These are phyloP conservation scores for Centruroides vittatus DNA, from an alignment of 1,140 invertebrate genomes.

Conservation along the genomic window DNA sequence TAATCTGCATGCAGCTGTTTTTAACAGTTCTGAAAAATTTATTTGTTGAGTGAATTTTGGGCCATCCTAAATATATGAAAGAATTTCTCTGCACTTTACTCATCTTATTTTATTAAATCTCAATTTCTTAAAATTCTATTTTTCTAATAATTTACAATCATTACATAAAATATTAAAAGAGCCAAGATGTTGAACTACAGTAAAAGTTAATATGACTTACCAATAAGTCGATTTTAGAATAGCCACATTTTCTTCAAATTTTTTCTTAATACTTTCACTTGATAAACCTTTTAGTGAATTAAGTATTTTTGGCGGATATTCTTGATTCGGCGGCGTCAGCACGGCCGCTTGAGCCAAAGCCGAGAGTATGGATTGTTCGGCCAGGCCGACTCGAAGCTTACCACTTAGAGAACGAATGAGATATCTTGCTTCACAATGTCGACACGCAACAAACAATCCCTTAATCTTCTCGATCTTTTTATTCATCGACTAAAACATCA, in stretches of 20 bases:
- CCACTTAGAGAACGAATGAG: conserved; percentile 83
- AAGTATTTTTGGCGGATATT: conserved; percentile 46
- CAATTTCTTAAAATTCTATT: too few species aligned
- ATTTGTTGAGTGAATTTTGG: too few species aligned
- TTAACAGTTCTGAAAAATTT: too few species aligned
- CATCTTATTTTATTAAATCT: too few species aligned
- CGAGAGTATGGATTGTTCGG: conserved; percentile 82
- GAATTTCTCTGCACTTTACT: too few species aligned
- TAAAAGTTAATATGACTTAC: conserved; percentile 34
- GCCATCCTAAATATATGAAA: too few species aligned
- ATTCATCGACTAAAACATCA: conserved; percentile 43
- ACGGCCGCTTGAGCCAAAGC: conserved; percentile 75
- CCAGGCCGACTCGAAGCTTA: conserved; percentile 89
- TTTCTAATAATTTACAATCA: too few species aligned
- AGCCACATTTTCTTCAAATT: conserved; percentile 58
- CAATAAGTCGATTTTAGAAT: conserved; percentile 87
- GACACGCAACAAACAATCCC: conserved; percentile 79
- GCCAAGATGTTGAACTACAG: too few species aligned
- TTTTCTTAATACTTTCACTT: conserved; percentile 60
- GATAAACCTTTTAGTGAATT: conserved; percentile 43
- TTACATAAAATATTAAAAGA: too few species aligned
- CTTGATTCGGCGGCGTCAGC: conserved; percentile 49
- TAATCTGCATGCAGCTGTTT: too few species aligned
- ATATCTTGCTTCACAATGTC: conserved; percentile 77
- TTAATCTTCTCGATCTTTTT: conserved; percentile 92